Percentiles rank a stretch among this genome's conserved stretches.
phyloP scores from a whole-genome alignment of 2,888 invertebrate genomes.

The Hydriomena furcata region DNA sequence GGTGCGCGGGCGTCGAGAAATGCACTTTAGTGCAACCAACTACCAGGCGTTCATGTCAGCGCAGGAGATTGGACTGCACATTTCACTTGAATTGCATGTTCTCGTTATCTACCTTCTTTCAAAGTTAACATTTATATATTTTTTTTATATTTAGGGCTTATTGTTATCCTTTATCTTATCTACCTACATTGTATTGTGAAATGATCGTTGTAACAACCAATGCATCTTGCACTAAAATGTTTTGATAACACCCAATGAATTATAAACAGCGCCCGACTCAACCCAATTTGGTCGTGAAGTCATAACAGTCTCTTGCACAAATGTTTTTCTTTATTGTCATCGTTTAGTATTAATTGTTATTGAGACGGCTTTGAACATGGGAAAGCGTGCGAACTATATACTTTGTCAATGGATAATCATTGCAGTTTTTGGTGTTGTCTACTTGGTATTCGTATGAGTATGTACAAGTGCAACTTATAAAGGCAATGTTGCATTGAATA shows the following conservation, averaged over 20 bases:
- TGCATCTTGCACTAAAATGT: slow-evolving; percentile 44
- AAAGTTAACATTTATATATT: too few species aligned
- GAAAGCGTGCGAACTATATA: slow-evolving; percentile 53
- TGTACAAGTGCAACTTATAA: slow-evolving; percentile 22
- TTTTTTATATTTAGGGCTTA: neutral
- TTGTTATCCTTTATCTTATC: slow-evolving; percentile 11
- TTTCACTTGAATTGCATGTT: slow-evolving; percentile 30
- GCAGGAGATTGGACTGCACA: slow-evolving; percentile 54
- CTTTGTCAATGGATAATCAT: slow-evolving; percentile 22
- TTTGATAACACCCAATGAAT: slow-evolving; percentile 53
- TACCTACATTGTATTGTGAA: slow-evolving; percentile 8
- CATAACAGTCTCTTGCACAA: slow-evolving; percentile 60
- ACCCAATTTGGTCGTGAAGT: slow-evolving; percentile 56
- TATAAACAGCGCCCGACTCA: slow-evolving; percentile 44
- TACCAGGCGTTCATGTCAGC: slow-evolving; percentile 63
- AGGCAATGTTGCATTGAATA: slow-evolving; percentile 39
- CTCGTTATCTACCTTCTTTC: neutral
- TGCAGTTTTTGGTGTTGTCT: slow-evolving; percentile 15
- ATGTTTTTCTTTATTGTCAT: slow-evolving; percentile 68
- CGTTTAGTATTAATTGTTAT: slow-evolving; percentile 52
- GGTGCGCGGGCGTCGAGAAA: slow-evolving; percentile 45
- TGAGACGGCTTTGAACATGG: slow-evolving; percentile 47
- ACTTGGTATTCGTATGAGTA: slow-evolving; percentile 17
- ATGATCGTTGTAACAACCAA: slow-evolving; percentile 26
- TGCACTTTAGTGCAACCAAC: slow-evolving; percentile 67